Evolutionary conservation across 2,888 invertebrate genomes (phyloP), one percentile per base, ranked within the genome.

Genomic region (Pristionchus japonicus): DNA sequence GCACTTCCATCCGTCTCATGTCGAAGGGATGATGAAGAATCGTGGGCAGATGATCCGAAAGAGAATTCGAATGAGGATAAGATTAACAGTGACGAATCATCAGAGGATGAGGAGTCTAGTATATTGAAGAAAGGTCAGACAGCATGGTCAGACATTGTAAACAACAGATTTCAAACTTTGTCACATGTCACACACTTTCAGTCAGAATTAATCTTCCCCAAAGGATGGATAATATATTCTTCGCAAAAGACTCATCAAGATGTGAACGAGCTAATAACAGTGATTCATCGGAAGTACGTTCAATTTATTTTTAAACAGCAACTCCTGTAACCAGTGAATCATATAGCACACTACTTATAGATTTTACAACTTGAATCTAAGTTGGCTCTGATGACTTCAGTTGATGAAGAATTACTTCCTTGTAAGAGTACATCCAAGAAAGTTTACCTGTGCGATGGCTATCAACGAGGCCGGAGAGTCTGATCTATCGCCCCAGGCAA

Each of bases 391-490:
- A 88, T 88, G 17, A 89, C 90, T 0, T 88, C 90, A 6, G 74
- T 67, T 4, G 88, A 89, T 70, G 88, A 89, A 17, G 89, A 89
- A 34, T 82, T 90, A 37, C 87, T 89, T 3, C 89, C 90, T 17
- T 86, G 82, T 27, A 83, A 67, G 49, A 70, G 34, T 47, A 88
- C 80, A 7, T 49, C 64, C 9, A 87, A 88, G 27, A 77, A 93
- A 70, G 96, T 97, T 94, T 97, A 97, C 95, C n/a, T 90, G 91
- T 13, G 90, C 89, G 27, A 87, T 89, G 13, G 91, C 91, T 61
- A 52, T 88, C 47, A 93, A 93, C 70, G 92, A 93, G 83, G 92
- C 92, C 37, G 93, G 93, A 61, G 89, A 70, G 47, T 91, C 91
- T 74, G 92, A 92, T 15, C 90, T 89, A 82, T 87, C 89, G 9